Base-by-base conservation (phyloP, 2,113 vertebrate genomes). In the Gadus chalcogrammus region DNA sequence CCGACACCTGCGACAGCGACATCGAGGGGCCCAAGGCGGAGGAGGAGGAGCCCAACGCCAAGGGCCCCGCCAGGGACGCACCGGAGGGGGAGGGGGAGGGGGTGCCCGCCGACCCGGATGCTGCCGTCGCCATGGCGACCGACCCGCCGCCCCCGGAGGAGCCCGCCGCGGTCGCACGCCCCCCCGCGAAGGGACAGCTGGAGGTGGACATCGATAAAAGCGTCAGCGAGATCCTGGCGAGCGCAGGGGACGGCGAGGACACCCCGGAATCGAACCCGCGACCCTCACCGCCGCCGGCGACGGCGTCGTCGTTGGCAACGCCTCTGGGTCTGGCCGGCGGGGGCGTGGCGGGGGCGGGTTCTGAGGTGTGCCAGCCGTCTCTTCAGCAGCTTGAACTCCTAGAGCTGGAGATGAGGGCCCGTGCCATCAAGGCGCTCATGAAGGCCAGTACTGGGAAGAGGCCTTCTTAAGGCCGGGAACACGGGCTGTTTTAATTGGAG, bases 341-440 rank as follows among this genome's bases (percentile, higher is more conserved):
- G 79, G 65, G 53, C 1, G 48, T 0, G 1, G 13, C 80, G 0
- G n/a, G 52, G 38, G 15, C 61, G 0, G 56, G 84, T 0, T 70
- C 90, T 1, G 87, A 88, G 61, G 87, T 90, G 0, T 80, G 92
- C 68, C 94, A 93, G 67, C 97, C 97, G 0, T 98, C 97, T 1
- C 91, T 95, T 28, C 96, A 98, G 75, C 97, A 99, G 73, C 91
- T 98, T 84, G 97, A 98, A 76, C 93, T 99, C 5, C 91, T 99
- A 38, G 97, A 99, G 85, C 83, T 99, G 0, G 97, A 99, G 78
- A 99, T 99, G 97, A 95, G 97, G 71, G 97, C 97, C 0, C 90
- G 97, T 70, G 97, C 97, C 58, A 99, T 99, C 80, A 99, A 99
- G 81, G 97, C 97, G 27, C 88, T 99, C 2, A 99, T 99, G 97